Evolutionary conservation across 2,888 invertebrate species (phyloP).

Genomic region (Anodontia alba): DNA sequence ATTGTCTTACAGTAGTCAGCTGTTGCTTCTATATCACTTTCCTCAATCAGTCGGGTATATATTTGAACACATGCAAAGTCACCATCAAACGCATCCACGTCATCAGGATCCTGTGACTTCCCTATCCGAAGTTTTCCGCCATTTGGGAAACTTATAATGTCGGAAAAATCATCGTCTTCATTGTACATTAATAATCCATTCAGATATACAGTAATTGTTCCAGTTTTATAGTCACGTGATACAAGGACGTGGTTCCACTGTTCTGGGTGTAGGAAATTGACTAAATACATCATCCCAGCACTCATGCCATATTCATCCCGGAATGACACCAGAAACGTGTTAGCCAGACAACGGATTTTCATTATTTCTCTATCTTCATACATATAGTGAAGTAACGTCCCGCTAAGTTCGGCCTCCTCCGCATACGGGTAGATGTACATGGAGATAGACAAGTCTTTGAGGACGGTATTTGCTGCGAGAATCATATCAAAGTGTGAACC

Average conservation of each 20-base stretch:
- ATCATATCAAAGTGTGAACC: conserved; percentile 43
- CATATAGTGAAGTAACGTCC: conserved; percentile 57
- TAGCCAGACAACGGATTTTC: conserved; percentile 52
- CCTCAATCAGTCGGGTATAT: conserved; percentile 28
- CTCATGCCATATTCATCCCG: conserved; percentile 62
- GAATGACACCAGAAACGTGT: conserved; percentile 59
- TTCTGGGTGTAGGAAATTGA: conserved; percentile 48
- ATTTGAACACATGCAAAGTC: conserved; percentile 53
- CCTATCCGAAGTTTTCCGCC: conserved; percentile 53
- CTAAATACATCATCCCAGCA: conserved; percentile 62
- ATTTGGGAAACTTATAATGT: conserved; percentile 57
- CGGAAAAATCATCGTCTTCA: conserved; percentile 61
- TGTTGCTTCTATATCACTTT: background rate
- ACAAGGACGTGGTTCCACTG: conserved; percentile 56
- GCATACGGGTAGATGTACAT: conserved; percentile 53
- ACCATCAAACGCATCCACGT: conserved; percentile 53
- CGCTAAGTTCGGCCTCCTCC: conserved; percentile 50
- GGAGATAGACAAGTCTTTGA: conserved; percentile 51
- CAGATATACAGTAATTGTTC: conserved; percentile 50
- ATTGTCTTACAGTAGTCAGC: conserved; percentile 34
- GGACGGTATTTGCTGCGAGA: conserved; percentile 30
- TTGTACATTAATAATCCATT: conserved; percentile 52
- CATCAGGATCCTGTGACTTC: conserved; percentile 56
- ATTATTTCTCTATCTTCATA: conserved; percentile 56
- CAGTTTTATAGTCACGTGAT: conserved; percentile 50